Percentiles rank a stretch among this genome's conserved stretches.
Evolutionary conservation across 2,113 vertebrate genomes (phyloP).

Genomic region (Morone chrysops): DNA sequence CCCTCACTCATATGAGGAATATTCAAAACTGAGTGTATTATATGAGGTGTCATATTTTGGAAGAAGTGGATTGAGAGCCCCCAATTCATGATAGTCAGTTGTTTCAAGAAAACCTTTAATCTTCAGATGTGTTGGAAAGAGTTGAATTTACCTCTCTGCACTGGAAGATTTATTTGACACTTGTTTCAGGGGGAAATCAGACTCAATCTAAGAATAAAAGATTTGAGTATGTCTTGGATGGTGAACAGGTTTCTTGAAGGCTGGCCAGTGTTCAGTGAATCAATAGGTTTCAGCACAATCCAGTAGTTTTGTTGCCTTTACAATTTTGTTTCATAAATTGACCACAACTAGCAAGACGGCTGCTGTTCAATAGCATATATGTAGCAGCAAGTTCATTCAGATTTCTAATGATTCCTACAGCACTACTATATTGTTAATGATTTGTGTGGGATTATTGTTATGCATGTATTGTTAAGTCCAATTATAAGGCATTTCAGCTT

Average conservation of each 20-base stretch:
- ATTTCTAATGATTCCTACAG: background rate
- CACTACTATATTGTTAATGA: background rate
- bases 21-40: conserved; percentile 23
- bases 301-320: background rate
- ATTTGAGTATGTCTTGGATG: conserved; percentile 21
- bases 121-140: conserved; percentile 19
- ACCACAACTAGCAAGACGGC: background rate
- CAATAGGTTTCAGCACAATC: conserved; percentile 11
- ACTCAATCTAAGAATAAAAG: conserved; percentile 34
- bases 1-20: conserved; percentile 8
- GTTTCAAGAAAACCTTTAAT: conserved; percentile 50
- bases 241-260: conserved; percentile 17
- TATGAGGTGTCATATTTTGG: conserved; percentile 30
- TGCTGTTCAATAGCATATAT: background rate
- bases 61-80: conserved; percentile 21
- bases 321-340: conserved; percentile 3
- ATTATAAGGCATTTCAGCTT: conserved; percentile 6
- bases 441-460: conserved; percentile 14
- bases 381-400: conserved; percentile 20
- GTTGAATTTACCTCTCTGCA: conserved; percentile 18
- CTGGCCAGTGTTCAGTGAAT: background rate
- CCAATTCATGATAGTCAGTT: conserved; percentile 34
- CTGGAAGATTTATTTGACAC: conserved; percentile 50
- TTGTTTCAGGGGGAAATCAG: conserved; percentile 40
- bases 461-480: conserved; percentile 7